Evolutionary conservation across 2,113 vertebrate species (phyloP), one percentile per base, ranked within the genome.

Genomic region (Apus apus): DNA sequence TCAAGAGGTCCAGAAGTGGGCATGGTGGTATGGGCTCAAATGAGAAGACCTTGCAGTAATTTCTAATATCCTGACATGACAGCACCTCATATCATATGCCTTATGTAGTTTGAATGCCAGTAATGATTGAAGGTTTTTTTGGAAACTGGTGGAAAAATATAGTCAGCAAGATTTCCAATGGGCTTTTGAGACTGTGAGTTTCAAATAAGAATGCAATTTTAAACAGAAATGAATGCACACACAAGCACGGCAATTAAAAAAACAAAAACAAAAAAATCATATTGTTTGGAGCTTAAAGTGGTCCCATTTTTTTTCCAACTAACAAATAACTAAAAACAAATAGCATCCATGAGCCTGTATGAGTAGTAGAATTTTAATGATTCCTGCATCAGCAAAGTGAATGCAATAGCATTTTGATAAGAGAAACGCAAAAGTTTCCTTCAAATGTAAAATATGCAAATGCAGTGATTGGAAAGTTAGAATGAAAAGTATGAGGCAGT

Each of bases 391-490:
- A 92, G 34, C 71, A 95, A 96, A 97, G 90, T 91, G 76, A 93
- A 85, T 73, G 22, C 30, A 86, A 75, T 85, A 57, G 21, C 54
- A 77, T 85, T 93, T 95, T 93, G 77, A 90, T 90, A 89, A 91
- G 89, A 97, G 21, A 95, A 96, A 96, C 93, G 46, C 38, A 94
- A 82, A 97, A 68, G 4, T 96, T 96, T 93, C 79, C 74, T 94
- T 95, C 64, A 96, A 93, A 90, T 88, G 56, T 89, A 87, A 97
- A 97, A 94, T 90, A 94, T 93, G 87, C 50, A 97, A 97, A 97
- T 83, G 13, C 3, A 14, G 8, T 68, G 45, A 94, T 66, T 89
- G 67, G 72, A 92, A 88, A 97, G 91, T 57, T 51, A 64, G 85
- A 88, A 57, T 34, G 40, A 77, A 60, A 92, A 74, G 34, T 80